Evolutionary conservation across 2,888 invertebrate species (phyloP), one percentile per base, ranked within the genome.

Genomic region (Andrena flavipes): DNA sequence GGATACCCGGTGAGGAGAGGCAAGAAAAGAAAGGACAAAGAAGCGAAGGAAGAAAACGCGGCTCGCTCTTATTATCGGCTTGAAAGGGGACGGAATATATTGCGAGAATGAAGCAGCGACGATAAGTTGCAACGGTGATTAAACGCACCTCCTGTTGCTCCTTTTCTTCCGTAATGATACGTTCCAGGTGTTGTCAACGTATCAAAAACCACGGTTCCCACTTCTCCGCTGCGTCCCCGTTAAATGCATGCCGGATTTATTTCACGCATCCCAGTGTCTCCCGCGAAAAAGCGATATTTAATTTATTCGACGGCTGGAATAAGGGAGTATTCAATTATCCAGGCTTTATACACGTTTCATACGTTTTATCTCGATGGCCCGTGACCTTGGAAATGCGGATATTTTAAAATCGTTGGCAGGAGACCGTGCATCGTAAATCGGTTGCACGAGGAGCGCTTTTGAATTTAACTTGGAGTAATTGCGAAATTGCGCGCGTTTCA

Each of bases 241-340:
- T 29, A 42, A 42, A 42, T 16, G 42, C 42, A 16, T 16, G 42
- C 16, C 13, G 42, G 60, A 67, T 77, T 77, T 74, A 77, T 77
- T 59, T 49, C 65, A n/a, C 20, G 20, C 26, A 3, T 13, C 13
- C 20, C 5, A 2, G 62, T 62, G 16, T 35, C 67, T 51, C 7
- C 29, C 49, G 35, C 33, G 35, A 35, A 30, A 67, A 49, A 48
- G 54, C 51, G n/a, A 54, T 26, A 72, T 64, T 76, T 29, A 48
- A 68, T 75, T 75, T 75, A 74, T 33, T 33, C 29, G 33, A n/a
- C 51, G 30, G 26, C 30, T 16, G 42, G 26, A 33, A 62, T 20
- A 3, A 62, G 30, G 74, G 67, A 74, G 26, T 60, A 62, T 75
- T 75, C 42, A 75, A 78, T 75, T 78, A 75, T 54, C 42, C 30